Evolutionary conservation across 2,797 vertebrate genomes (phyloP).

Genomic region (Xerus rutilus): DNA sequence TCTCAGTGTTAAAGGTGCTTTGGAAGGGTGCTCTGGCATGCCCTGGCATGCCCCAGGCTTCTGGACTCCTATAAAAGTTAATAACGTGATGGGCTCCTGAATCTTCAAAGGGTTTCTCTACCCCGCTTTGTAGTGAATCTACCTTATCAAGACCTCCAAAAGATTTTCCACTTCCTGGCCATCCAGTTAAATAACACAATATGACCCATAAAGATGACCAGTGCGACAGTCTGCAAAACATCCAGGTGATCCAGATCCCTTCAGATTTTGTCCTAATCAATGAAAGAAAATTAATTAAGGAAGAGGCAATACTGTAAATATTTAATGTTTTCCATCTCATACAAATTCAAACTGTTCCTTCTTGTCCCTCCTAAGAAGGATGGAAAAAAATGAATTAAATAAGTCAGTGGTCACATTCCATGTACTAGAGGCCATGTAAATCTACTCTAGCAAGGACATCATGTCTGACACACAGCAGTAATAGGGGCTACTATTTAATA

Average conservation of each 20-base stretch:
- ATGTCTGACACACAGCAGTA: too few species aligned
- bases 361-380: background rate
- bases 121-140: background rate
- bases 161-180: background rate
- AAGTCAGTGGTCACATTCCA: background rate
- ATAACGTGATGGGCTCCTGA: background rate
- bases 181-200: background rate
- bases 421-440: background rate
- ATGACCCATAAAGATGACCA: background rate
- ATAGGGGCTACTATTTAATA: background rate
- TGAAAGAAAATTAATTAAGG: background rate
- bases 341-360: background rate
- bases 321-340: background rate
- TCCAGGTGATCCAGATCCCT: background rate
- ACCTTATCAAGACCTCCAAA: background rate
- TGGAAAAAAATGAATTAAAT: background rate
- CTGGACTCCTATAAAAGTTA: background rate
- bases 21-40: background rate
- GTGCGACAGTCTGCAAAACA: background rate
- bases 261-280: background rate
- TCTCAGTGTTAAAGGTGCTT: fast-evolving
- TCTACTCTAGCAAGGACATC: background rate
- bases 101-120: background rate
- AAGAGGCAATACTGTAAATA: background rate
- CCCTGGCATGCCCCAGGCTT: background rate